phyloP scores from a whole-genome alignment of 2,113 vertebrate genomes.

The Mus spicilegus region DNA sequence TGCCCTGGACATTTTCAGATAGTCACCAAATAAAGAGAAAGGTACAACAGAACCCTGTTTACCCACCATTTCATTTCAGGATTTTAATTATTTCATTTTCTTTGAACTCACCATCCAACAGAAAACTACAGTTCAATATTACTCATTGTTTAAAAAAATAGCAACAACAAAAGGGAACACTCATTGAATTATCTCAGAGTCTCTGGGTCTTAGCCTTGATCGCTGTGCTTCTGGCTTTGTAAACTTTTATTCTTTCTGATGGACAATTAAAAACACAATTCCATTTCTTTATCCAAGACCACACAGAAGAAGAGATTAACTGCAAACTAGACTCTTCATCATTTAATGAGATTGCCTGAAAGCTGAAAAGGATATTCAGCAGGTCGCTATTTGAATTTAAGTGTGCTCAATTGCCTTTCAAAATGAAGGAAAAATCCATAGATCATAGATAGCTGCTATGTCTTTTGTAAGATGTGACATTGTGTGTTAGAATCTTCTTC shows the following conservation, averaged over 20 bases:
- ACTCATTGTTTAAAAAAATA: background rate
- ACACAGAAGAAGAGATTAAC: conserved; percentile 62
- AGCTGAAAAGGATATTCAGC: conserved; percentile 52
- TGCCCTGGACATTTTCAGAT: background rate
- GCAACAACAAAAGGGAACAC: background rate
- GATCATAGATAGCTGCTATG: background rate
- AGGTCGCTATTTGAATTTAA: conserved; percentile 11
- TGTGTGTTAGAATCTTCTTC: conserved; percentile 38
- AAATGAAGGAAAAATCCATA: conserved; percentile 53
- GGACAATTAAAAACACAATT: conserved; percentile 36
- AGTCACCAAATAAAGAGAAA: conserved; percentile 8
- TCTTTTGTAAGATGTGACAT: conserved; percentile 22
- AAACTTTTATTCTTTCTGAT: background rate
- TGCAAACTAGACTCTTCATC: conserved; percentile 39
- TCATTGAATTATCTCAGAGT: background rate
- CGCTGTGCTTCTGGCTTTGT: background rate
- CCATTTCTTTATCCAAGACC: conserved; percentile 63
- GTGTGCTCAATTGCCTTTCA: conserved; percentile 39
- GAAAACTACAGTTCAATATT: conserved; percentile 23
- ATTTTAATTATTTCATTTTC: background rate
- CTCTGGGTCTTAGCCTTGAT: background rate
- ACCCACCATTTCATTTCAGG: conserved; percentile 3
- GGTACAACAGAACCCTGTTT: background rate
- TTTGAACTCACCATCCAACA: background rate
- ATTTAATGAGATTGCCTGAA: conserved; percentile 64